phyloP scores from a whole-genome alignment of 1,140 invertebrate species.

The Mylabris phalerata region DNA sequence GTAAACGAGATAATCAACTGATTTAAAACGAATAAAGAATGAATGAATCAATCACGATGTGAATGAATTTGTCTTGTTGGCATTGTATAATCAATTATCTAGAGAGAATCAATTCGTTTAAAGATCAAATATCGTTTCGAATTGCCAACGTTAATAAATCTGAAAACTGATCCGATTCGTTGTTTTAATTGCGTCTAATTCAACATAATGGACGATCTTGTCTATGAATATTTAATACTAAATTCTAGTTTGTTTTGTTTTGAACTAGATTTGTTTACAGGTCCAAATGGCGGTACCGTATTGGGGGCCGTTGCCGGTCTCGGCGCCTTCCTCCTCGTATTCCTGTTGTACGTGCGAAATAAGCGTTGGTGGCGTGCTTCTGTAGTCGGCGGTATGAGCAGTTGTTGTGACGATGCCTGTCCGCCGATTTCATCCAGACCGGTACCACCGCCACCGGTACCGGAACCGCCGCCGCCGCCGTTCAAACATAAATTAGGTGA shows the following conservation, averaged over 20 bases:
- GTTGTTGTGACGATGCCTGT: slow-evolving; percentile 53
- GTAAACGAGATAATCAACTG: neutral
- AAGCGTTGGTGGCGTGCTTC: slow-evolving; percentile 65
- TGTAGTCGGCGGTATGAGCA: slow-evolving; percentile 46
- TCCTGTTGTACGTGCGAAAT: slow-evolving; percentile 74
- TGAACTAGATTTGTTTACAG: slow-evolving; percentile 44
- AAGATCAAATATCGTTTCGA: neutral
- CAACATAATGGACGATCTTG: no score
- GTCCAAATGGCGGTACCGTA: slow-evolving; percentile 62
- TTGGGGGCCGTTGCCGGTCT: slow-evolving; percentile 69
- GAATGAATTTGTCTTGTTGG: neutral
- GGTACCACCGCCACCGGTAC: slow-evolving; percentile 45
- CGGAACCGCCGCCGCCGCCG: slow-evolving; percentile 17
- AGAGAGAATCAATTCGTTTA: neutral
- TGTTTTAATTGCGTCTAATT: no score
- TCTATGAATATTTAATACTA: neutral
- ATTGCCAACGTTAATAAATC: no score
- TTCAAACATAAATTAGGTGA: slow-evolving; percentile 36
- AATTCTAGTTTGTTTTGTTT: neutral
- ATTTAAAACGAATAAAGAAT: no score
- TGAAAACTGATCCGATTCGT: no score
- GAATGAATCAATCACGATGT: no score
- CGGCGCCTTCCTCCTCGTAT: slow-evolving; percentile 65
- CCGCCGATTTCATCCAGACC: slow-evolving; percentile 43
- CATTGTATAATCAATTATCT: neutral